Evolutionary conservation across 2,888 invertebrate genomes (phyloP), one percentile per base, ranked within the genome.

Genomic region (Campoletis raptor): DNA sequence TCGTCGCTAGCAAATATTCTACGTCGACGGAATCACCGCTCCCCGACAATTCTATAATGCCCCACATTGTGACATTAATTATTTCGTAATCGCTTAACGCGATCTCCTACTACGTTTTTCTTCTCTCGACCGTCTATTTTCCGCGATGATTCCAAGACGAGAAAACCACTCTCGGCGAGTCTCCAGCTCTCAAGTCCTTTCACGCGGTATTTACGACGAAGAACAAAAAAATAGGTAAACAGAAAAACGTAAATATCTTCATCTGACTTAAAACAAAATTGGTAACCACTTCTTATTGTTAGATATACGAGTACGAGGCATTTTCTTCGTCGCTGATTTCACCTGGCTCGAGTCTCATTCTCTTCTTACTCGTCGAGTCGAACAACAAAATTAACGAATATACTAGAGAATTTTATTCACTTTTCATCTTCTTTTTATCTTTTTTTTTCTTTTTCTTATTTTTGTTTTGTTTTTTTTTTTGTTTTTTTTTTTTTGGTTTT

Each of bases 181-280:
- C 79, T 48, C 37, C 15, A 48, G 18, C 64, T 54, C 37, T 84
- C 83, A 64, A 74, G 37, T 67, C 70, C 73, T 73, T 66, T 69
- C 37, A 81, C 45, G 78, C 78, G 78, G 72, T 74, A 79, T 79
- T 61, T 81, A 57, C 61, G 80, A 66, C 48, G 36, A 18, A 72
- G 64, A 72, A 79, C 54, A 42, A 70, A 81, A 67, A 74, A 70
- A 81, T 64, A 80, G 74, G 78, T n/a, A 48, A 78, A 78, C 15
- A 66, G 9, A 48, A 78, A 90, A 91, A 90, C 66, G 88, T 90
- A 91, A 91, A 91, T 90, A 90, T 91, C 90, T 90, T 89, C 90
- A 89, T 87, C 91, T 87, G 89, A 91, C 89, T 91, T 91, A 91
- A 90, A 61, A 91, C 89, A 80, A 87, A 87, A 87, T 87, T 91